A percentile compares a stretch with the other conserved stretches of the same genome.
Evolutionary conservation across 1,140 invertebrate species (phyloP).

Genomic region (Halotydeus destructor): DNA sequence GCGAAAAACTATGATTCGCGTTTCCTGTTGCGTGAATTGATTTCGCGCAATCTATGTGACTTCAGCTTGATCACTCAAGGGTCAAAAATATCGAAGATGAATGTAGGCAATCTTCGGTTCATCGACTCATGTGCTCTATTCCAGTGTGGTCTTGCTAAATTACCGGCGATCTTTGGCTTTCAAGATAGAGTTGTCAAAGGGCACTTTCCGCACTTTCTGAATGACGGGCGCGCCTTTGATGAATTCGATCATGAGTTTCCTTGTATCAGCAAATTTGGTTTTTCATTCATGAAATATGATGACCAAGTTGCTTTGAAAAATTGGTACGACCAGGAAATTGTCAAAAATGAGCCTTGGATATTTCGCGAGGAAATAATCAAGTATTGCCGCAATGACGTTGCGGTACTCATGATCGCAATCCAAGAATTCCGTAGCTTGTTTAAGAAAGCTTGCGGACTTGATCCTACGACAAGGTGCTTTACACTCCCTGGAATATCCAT

Average conservation of each 20-base stretch:
- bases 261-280: too few relatives aligned
- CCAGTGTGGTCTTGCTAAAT: not conserved
- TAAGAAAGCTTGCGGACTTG: not conserved
- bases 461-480: not conserved
- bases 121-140: constrained; percentile 8
- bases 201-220: constrained; percentile 9
- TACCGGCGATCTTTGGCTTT: constrained; percentile 7
- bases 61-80: constrained; percentile 3
- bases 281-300: too few relatives aligned
- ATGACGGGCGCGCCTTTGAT: too few relatives aligned
- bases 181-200: constrained; percentile 6
- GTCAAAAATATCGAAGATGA: constrained; percentile 1
- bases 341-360: not conserved
- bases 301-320: too few relatives aligned
- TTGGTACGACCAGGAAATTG: too few relatives aligned
- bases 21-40: constrained; percentile 2
- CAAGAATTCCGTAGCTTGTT: not conserved
- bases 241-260: too few relatives aligned
- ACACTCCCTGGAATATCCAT: not conserved
- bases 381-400: not conserved
- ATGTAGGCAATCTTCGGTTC: not conserved
- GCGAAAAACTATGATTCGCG: constrained; percentile 5
- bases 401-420: not conserved
- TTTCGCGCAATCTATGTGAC: not conserved
- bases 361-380: not conserved